These are phyloP conservation scores for Miniopterus natalensis DNA, from an alignment of 2,113 vertebrate species.

Conservation along the genomic window DNA sequence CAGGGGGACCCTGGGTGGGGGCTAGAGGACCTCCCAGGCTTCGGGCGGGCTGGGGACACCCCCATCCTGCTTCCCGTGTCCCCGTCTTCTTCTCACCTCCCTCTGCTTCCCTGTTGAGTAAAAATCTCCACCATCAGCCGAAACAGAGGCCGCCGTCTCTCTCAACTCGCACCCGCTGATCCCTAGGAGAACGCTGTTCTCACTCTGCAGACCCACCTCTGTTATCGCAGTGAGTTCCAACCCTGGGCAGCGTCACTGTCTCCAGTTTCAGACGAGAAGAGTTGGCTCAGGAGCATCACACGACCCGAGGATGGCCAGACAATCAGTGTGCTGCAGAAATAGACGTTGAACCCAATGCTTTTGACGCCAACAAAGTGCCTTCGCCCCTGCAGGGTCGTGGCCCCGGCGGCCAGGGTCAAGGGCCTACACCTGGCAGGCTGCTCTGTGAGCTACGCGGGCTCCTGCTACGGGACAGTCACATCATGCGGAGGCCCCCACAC, in stretches of 20 bases:
- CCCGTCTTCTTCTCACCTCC: background rate
- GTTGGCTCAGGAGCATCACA: background rate
- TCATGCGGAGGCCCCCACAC: background rate
- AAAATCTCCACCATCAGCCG: background rate
- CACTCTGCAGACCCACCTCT: fast-evolving
- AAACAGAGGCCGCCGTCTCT: background rate
- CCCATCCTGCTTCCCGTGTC: fast-evolving
- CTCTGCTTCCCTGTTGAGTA: background rate
- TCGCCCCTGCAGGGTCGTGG: fast-evolving
- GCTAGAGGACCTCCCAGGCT: no score
- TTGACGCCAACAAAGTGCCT: background rate
- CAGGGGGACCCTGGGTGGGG: no score
- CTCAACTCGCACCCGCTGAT: no score
- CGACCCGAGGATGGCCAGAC: background rate
- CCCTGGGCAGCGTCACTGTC: background rate
- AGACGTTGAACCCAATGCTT: background rate
- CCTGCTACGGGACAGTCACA: background rate
- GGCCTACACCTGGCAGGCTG: background rate
- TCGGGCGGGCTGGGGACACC: background rate
- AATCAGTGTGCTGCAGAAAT: background rate
- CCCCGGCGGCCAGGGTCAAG: background rate
- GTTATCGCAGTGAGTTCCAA: background rate
- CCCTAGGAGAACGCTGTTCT: background rate
- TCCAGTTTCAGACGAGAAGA: background rate
- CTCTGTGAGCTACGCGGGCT: fast-evolving